Percentiles rank a stretch among this genome's conserved stretches.
Evolutionary conservation across 2,888 invertebrate species (phyloP).

Genomic region (Drosophila hamatofila): DNA sequence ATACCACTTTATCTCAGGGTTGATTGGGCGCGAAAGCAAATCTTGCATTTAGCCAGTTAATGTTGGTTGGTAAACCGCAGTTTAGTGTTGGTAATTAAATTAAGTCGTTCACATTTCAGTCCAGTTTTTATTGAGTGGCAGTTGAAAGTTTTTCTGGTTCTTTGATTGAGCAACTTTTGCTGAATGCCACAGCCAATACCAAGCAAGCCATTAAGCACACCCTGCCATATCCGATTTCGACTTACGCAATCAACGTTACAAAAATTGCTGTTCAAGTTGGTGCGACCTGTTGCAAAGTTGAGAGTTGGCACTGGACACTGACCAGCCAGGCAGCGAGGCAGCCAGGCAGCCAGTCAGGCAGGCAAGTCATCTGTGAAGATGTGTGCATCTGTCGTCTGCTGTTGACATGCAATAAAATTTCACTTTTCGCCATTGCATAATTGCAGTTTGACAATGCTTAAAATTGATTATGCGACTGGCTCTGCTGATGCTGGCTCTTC

Average conservation of each 20-base stretch:
- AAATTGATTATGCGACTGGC: slow-evolving; percentile 73
- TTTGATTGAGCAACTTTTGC: slow-evolving; percentile 27
- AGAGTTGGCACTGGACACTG: slow-evolving; percentile 65
- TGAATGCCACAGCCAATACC: slow-evolving; percentile 24
- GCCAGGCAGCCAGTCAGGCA: background rate
- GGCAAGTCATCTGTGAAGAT: slow-evolving; percentile 70
- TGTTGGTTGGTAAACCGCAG: slow-evolving; percentile 7
- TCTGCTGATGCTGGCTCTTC: slow-evolving; percentile 49
- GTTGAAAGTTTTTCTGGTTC: slow-evolving; percentile 24
- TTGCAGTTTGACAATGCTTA: slow-evolving; percentile 80
- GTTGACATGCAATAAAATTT: slow-evolving; percentile 80
- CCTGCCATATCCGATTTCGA: slow-evolving; percentile 65
- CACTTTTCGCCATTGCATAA: slow-evolving; percentile 78
- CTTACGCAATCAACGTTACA: slow-evolving; percentile 53
- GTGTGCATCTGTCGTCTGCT: slow-evolving; percentile 46
- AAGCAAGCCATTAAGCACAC: slow-evolving; percentile 37
- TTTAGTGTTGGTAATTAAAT: slow-evolving; percentile 16
- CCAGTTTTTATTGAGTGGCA: slow-evolving; percentile 11
- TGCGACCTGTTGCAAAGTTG: slow-evolving; percentile 73
- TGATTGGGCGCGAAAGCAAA: slow-evolving; percentile 15
- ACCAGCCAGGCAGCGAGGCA: slow-evolving; percentile 30
- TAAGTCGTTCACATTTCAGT: slow-evolving; percentile 20
- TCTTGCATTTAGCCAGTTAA: slow-evolving; percentile 1
- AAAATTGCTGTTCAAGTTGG: slow-evolving; percentile 10
- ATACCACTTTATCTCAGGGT: slow-evolving; percentile 24